phyloP scores from a whole-genome alignment of 1,140 invertebrate species.

The Sycophila sp. region DNA sequence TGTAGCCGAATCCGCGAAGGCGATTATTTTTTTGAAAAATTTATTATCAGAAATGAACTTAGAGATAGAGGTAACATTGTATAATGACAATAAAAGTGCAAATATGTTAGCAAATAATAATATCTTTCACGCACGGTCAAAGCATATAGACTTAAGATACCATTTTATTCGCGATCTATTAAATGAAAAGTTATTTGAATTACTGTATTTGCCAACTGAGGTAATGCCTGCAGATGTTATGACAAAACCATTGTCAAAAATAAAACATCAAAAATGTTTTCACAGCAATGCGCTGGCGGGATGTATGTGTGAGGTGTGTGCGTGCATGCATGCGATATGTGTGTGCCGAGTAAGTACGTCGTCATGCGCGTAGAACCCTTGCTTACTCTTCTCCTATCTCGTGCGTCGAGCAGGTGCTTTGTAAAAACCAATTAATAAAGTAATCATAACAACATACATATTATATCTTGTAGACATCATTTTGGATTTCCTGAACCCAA shows the following conservation, averaged over 20 bases:
- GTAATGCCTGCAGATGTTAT: constrained; percentile 36
- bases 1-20: constrained; percentile 47
- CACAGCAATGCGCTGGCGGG: too few species aligned
- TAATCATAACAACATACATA: too few species aligned
- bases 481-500: too few species aligned
- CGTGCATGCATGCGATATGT: too few species aligned
- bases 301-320: too few species aligned
- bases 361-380: too few species aligned
- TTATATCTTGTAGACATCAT: too few species aligned
- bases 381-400: too few species aligned
- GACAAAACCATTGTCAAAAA: constrained; percentile 22
- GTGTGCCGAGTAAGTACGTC: too few species aligned
- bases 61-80: constrained; percentile 30
- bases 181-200: constrained; percentile 2
- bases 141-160: constrained; percentile 59
- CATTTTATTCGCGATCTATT: constrained; percentile 44
- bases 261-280: too few species aligned
- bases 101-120: constrained; percentile 52
- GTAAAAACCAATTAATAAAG: too few species aligned
- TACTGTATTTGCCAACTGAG: constrained; percentile 30
- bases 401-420: too few species aligned
- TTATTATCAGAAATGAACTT: constrained; percentile 38
- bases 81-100: constrained; percentile 55
- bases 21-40: constrained; percentile 49
- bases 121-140: constrained; percentile 53